Evolutionary conservation across 2,113 vertebrate genomes (phyloP), one percentile per base, ranked within the genome.

Genomic region (Chloropsis cyanopogon): DNA sequence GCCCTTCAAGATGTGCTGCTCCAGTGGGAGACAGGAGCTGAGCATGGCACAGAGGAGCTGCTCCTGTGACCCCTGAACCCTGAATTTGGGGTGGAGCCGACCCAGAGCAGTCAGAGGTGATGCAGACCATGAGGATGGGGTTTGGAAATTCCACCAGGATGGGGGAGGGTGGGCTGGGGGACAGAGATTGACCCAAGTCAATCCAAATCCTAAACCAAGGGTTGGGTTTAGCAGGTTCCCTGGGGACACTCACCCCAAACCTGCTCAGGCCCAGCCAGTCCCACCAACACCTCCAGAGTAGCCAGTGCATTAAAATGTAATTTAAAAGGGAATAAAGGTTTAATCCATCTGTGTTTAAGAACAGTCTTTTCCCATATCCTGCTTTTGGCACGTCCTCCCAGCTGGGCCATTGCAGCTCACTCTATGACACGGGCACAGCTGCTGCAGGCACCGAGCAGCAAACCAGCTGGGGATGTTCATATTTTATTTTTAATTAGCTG

Each of bases 311-410:
- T 76, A 37, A 86, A 78, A 76, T 19, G 14, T 26, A 22, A 78
- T 92, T 93, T 66, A 11, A 50, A 56, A 60, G 63, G 77, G 88
- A 94, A 75, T 77, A 37, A 88, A 93, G 19, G 22, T 37, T 92
- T 71, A 54, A 93, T 81, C 85, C 82, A 16, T 14, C 31, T 52
- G 68, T 3, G 3, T 71, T 83, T 64, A 57, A 52, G 52, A 66
- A 8, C 16, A 42, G 33, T 2, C 52, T 81, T 82, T 75, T 66
- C 86, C 77, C 63, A 47, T 50, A 88, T 84, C 85, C 94, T 66
- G 72, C 78, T 87, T 49, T 66, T 72, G 76, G 82, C 78, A 80
- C 10, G 0, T 66, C 10, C 63, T 49, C 66, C 59, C 78, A 49
- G 28, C 70, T 7, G 66, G 77, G 64, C 26, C 72, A 3, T 65